These are phyloP conservation scores for Sebastiscus albofasciatus DNA, from an alignment of 2,797 vertebrate genomes.

Conservation along the genomic window DNA sequence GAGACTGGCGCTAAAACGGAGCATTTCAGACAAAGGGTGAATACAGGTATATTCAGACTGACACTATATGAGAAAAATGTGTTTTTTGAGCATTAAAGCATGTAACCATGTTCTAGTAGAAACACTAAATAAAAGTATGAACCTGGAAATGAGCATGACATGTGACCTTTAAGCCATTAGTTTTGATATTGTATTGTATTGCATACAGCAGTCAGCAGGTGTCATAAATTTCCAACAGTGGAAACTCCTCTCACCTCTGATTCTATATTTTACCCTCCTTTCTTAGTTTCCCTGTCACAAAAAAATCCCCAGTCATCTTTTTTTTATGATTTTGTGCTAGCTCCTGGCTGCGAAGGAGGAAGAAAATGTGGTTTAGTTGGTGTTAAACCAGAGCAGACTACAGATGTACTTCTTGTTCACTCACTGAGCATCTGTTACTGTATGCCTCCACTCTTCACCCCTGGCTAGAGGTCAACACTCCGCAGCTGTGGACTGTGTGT, in stretches of 20 bases:
- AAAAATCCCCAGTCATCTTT: neutral
- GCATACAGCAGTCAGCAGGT: neutral
- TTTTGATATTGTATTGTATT: neutral
- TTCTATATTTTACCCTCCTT: neutral
- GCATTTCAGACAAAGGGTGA: too few species aligned
- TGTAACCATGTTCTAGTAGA: neutral
- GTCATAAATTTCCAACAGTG: neutral
- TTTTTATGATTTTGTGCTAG: neutral
- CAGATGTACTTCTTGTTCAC: neutral
- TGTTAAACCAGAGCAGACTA: constrained; percentile 1
- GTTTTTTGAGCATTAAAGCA: too few species aligned
- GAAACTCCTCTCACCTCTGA: neutral
- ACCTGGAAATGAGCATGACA: neutral
- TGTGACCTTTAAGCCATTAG: neutral
- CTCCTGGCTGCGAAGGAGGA: neutral
- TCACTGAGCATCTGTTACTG: constrained; percentile 46
- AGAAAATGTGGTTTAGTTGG: neutral
- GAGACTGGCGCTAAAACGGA: fast-evolving
- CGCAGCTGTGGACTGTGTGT: constrained; percentile 34
- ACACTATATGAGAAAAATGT: too few species aligned
- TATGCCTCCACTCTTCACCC: constrained; percentile 30
- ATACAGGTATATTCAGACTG: too few species aligned
- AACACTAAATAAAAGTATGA: fast-evolving
- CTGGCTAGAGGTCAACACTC: constrained; percentile 55
- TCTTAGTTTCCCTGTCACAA: neutral